Evolutionary conservation across 2,797 vertebrate genomes (phyloP), one percentile per base, ranked within the genome.

Genomic region (Denticeps clupeoides): DNA sequence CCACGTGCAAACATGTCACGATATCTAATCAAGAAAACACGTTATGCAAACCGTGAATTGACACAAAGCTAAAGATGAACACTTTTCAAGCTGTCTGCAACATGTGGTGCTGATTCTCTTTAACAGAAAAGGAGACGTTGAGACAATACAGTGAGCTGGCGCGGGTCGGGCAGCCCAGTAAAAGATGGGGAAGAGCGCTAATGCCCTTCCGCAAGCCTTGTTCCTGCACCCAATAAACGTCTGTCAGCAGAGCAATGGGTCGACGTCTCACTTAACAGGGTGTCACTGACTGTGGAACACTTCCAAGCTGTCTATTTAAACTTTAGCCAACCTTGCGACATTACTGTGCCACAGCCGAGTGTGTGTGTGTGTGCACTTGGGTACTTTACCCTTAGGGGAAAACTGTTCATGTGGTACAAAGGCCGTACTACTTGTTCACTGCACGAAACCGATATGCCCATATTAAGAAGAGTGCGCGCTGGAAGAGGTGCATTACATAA

Each of bases 381-480:
- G 10, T 28, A 25, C 13, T 46, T 8, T 23, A 16, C 43, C 38
- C 24, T 12, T 8, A 15, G 25, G 50, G 41, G 23, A 44, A 37
- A 55, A 33, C 41, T 12, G 45, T 48, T 45, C 48, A 51, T 49
- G 33, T 45, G 18, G 48, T 42, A 42, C 47, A 58, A 67, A 68
- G 48, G 32, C 33, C 54, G 50, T 43, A 55, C 58, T 67, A 59
- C 50, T 29, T 62, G 52, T 57, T 46, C n/a, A 35, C 19, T 51
- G 52, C 41, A 56, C 48, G 45, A 55, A 60, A 56, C 44, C 26
- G 31, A 59, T 51, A 58, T 62, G 58, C 47, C 61, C 60, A 53
- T 62, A 65, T 69, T 58, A 64, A 66, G 58, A 44, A 45, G 43
- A 57, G 50, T 24, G 24, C 28, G 51, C 33, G 18, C 31, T 23